Percentiles rank a stretch among this genome's conserved stretches.
These are phyloP conservation scores for Tenebrio molitor DNA, from an alignment of 1,140 invertebrate genomes.

Conservation along the genomic window DNA sequence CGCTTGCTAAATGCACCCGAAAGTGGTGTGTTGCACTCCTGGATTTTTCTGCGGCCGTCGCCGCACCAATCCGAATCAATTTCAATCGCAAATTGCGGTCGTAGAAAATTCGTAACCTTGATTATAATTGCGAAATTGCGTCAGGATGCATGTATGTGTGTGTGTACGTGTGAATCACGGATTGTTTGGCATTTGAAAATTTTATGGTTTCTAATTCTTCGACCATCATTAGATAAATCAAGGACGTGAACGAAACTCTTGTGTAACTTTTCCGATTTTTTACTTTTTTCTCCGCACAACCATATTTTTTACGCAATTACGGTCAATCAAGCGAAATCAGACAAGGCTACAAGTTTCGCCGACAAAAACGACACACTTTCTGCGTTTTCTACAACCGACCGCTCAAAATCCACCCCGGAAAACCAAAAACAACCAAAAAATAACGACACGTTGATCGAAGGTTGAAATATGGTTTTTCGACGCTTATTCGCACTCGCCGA, in stretches of 20 bases:
- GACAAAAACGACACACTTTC: too few species aligned
- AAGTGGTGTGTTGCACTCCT: slow-evolving; percentile 56
- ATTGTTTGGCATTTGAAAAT: slow-evolving; percentile 62
- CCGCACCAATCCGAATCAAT: not conserved
- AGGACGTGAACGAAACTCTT: slow-evolving; percentile 27
- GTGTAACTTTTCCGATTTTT: slow-evolving; percentile 30
- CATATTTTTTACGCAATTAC: too few species aligned
- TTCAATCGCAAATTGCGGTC: slow-evolving; percentile 53
- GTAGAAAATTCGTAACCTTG: slow-evolving; percentile 63
- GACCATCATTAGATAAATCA: slow-evolving; percentile 37
- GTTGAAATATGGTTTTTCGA: too few species aligned
- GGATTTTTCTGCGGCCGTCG: slow-evolving; percentile 48
- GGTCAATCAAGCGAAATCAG: too few species aligned
- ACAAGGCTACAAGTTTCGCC: too few species aligned
- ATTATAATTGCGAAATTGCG: slow-evolving; percentile 63
- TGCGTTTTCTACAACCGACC: too few species aligned
- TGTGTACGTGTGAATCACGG: slow-evolving; percentile 59
- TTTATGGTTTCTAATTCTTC: slow-evolving; percentile 61
- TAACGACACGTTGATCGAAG: too few species aligned
- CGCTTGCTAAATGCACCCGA: slow-evolving; percentile 51
- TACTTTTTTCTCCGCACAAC: too few species aligned
- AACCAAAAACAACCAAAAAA: too few species aligned
- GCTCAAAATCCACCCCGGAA: too few species aligned
- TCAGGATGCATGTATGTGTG: slow-evolving; percentile 56
- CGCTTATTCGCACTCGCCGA: too few species aligned